These are phyloP conservation scores for Cyclophora punctaria DNA, from an alignment of 2,888 invertebrate genomes.

Conservation along the genomic window DNA sequence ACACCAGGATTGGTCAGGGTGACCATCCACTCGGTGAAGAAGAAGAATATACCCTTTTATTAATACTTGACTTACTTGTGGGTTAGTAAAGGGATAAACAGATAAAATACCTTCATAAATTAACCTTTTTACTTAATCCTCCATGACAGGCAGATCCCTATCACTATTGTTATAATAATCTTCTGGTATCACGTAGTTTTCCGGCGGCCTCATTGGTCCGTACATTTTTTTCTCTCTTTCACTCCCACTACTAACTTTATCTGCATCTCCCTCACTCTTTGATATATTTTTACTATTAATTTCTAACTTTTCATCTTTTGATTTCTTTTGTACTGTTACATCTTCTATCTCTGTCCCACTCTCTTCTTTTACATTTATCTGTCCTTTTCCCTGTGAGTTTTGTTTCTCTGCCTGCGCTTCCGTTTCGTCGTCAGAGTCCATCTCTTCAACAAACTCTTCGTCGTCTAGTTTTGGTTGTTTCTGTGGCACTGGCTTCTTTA, in stretches of 20 bases:
- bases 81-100: too few species aligned
- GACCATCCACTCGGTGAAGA: too few species aligned
- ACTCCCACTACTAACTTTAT: not conserved
- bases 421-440: constrained; percentile 61
- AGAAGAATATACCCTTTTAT: too few species aligned
- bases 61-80: too few species aligned
- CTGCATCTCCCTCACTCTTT: constrained; percentile 3
- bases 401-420: constrained; percentile 9
- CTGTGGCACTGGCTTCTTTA: constrained; percentile 38
- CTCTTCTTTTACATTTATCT: constrained; percentile 8
- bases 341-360: constrained; percentile 1
- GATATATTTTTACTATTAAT: not conserved
- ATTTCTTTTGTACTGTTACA: not conserved
- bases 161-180: constrained; percentile 59
- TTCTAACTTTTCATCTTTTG: not conserved
- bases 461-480: constrained; percentile 38
- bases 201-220: constrained; percentile 68
- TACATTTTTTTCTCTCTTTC: constrained; percentile 38
- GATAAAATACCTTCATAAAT: constrained; percentile 1
- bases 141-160: constrained; percentile 49
- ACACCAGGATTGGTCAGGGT: too few species aligned
- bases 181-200: constrained; percentile 61
- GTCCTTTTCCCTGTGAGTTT: constrained; percentile 6
- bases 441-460: constrained; percentile 70
- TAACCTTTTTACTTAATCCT: constrained; percentile 53